These are phyloP conservation scores for Melanotaenia trifasciata DNA, from an alignment of 2,797 vertebrate genomes.

Conservation along the genomic window DNA sequence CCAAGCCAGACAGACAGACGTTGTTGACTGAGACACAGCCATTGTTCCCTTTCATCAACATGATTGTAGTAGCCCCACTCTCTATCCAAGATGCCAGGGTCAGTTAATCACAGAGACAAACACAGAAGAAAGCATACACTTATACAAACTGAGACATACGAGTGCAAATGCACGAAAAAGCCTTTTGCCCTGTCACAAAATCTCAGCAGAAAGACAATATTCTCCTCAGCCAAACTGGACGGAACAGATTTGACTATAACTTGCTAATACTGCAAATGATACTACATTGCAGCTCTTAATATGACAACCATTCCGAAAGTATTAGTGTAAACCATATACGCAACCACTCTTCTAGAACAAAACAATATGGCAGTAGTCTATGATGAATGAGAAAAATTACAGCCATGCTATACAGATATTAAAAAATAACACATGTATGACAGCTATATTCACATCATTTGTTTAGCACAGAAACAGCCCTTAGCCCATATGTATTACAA, in stretches of 20 bases:
- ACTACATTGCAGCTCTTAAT: background rate
- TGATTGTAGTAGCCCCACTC: conserved; percentile 65
- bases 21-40: conserved; percentile 73
- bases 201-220: conserved; percentile 14
- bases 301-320: conserved; percentile 16
- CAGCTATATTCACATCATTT: conserved; percentile 48
- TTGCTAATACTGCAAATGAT: conserved; percentile 11
- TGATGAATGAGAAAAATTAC: conserved; percentile 21
- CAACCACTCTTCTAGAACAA: conserved; percentile 21
- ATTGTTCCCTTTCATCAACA: conserved; percentile 77
- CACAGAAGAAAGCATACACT: conserved; percentile 18
- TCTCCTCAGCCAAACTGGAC: conserved; percentile 27
- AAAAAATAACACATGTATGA: conserved; percentile 39
- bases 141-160: conserved; percentile 33
- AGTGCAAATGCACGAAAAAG: conserved; percentile 27
- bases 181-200: conserved; percentile 11
- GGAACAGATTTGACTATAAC: conserved; percentile 17
- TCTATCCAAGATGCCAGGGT: conserved; percentile 43
- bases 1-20: conserved; percentile 74
- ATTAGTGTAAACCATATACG: conserved; percentile 13
- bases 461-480: conserved; percentile 53
- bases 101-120: conserved; percentile 47
- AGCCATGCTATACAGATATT: conserved; percentile 29
- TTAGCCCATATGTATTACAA: conserved; percentile 46
- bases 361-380: conserved; percentile 17